These are phyloP conservation scores for Argya squamiceps DNA, from an alignment of 2,797 vertebrate genomes.

Conservation along the genomic window DNA sequence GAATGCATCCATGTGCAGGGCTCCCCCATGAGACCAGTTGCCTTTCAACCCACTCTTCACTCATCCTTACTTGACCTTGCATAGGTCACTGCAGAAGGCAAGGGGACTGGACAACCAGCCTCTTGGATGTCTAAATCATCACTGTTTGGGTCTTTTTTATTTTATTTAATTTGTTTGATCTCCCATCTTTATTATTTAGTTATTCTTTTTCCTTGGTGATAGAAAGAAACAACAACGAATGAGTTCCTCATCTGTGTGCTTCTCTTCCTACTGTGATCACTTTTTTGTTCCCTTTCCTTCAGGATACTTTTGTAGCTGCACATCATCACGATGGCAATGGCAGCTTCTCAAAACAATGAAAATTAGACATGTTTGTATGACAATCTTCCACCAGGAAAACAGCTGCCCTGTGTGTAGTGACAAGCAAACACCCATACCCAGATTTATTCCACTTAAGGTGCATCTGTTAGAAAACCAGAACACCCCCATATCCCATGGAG, in stretches of 20 bases:
- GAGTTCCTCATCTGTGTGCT: neutral
- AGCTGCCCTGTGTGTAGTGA: neutral
- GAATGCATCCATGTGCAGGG: neutral
- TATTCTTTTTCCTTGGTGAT: neutral
- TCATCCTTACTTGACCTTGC: neutral
- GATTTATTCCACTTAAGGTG: neutral
- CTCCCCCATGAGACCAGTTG: neutral
- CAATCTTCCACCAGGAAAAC: neutral
- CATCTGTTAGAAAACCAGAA: neutral
- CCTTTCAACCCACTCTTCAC: neutral
- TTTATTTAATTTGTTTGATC: conserved; percentile 17
- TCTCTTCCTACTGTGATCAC: neutral
- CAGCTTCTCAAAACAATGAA: neutral
- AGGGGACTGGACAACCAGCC: neutral
- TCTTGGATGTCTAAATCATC: neutral
- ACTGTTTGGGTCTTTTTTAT: neutral
- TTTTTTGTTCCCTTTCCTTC: neutral
- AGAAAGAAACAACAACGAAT: neutral
- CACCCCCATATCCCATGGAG: neutral
- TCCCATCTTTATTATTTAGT: neutral
- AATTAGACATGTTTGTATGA: neutral
- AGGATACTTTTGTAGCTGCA: neutral
- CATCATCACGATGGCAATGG: neutral
- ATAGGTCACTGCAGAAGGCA: neutral
- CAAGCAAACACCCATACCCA: neutral